Base-by-base conservation (phyloP, 2,113 vertebrate species). In the Gasterosteus aculeatus region DNA sequence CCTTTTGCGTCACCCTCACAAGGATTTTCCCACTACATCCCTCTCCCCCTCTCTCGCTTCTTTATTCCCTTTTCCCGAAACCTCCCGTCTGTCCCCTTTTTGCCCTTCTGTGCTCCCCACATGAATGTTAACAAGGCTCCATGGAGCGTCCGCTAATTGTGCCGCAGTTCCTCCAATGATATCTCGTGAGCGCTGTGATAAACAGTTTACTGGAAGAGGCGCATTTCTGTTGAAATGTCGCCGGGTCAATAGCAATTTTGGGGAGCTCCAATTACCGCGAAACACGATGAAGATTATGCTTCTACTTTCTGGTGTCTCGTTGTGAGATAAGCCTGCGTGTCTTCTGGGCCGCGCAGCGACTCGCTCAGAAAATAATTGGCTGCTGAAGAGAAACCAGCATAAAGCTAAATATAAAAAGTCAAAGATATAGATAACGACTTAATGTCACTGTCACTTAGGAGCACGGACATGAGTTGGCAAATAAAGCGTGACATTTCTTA, bases 41-140 rank as follows among this genome's bases (percentile, higher is more conserved):
- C 65, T 60, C 38, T 58, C 16, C 60, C 31, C 69, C 33, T 16
- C 65, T 60, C 38, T 58, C 16, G 60, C 31, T 65, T 64, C 49
- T 82, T 61, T 83, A 38, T 35, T 74, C 15, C 44, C 51, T 65
- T 53, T 73, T 47, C 63, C 26, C 3, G 57, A 16, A 51, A 19
- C 35, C 57, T 69, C 22, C 65, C 15, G 41, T 65, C 62, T 64
- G 7, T 14, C 33, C 26, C 29, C 15, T 35, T 65, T 65, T 61
- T 38, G 59, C 61, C 70, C 67, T 76, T 74, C 57, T 29, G 66
- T 12, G 22, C 64, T 75, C 84, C 73, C 77, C 87, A 74, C 77
- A 73, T 84, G 77, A 82, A 86, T 78, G 73, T 72, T 82, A 87
- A 84, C 64, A 46, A 80, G 77, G 46, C 38, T 75, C 72, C 39